These are phyloP conservation scores for Brachynemurus nebulosus DNA, from an alignment of 2,888 invertebrate genomes.

Conservation along the genomic window DNA sequence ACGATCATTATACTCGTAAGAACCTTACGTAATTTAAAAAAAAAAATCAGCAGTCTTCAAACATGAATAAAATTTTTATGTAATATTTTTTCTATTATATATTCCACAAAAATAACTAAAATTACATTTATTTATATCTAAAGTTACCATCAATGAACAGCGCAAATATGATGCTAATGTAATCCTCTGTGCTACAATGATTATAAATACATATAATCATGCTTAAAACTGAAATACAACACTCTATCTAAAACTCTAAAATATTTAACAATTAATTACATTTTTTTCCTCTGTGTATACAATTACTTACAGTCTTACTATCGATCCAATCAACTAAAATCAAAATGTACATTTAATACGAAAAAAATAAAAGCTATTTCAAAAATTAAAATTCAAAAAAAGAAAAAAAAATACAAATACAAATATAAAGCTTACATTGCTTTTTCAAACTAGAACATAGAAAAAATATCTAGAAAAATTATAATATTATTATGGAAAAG, in stretches of 20 bases:
- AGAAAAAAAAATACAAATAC: background rate
- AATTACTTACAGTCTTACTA: no score
- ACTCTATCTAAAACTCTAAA: background rate
- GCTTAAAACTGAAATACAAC: background rate
- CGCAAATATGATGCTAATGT: background rate
- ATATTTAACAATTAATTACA: no score
- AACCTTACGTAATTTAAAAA: no score
- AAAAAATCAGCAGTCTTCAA: no score
- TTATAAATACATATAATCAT: background rate
- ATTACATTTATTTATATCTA: background rate
- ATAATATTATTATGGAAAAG: no score
- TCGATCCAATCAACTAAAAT: background rate
- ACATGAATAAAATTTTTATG: no score
- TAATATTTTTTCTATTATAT: no score
- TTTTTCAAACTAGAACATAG: no score
- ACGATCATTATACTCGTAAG: no score
- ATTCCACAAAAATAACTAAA: background rate
- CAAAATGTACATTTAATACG: background rate
- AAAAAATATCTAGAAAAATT: no score
- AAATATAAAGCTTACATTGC: no score
- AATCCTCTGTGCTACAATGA: background rate
- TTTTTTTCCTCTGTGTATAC: no score
- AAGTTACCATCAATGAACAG: background rate
- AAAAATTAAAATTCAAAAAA: background rate
- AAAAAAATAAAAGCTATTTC: background rate